Evolutionary conservation across 2,113 vertebrate species (phyloP), one percentile per base, ranked within the genome.

Genomic region (Choloepus hoffmanni): DNA sequence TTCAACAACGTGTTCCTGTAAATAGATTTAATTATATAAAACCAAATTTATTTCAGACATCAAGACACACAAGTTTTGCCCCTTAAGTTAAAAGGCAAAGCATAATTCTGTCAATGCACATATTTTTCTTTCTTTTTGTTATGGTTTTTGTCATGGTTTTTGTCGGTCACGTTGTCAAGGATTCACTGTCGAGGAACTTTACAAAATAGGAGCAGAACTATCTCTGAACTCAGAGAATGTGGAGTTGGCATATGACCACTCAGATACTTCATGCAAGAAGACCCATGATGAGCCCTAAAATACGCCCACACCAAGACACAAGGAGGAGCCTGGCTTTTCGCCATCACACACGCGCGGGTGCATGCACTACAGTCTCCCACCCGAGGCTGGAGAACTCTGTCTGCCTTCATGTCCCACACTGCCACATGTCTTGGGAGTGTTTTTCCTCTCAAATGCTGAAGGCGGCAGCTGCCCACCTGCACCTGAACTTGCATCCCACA

Each of bases 321-420:
- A 7, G 13, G 91, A 45, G 60, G 70, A 65, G 48, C 45, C 53
- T 40, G 65, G 28, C 33, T n/a, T 40, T 53, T 45, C 62, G 68
- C 76, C 60, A 3, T 0, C 7, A 4, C 45, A 65, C 19, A 24
- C 0, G 4, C 0, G 1, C 0, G 23, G 85, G 63, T 7, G 68
- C 33, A 19, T 9, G 1, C 12, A 1, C 13, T 0, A 0, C 8
- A 13, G 18, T 0, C 36, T 67, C 63, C 50, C 16, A 15, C 21
- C 40, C 19, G 4, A 23, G 40, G 30, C 18, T 0, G 4, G 13
- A 7, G 48, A 50, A 13, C 11, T 0, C 28, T 0, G 33, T 8
- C 28, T 10, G 12, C 60, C 2, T 0, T 33, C 43, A 26, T 36
- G 40, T 62, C 23, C 72, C 11, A 21, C 3, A 8, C 14, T 2